Evolutionary conservation across 1,140 invertebrate species (phyloP), one percentile per base, ranked within the genome.

Genomic region (Oryctes rhinoceros): DNA sequence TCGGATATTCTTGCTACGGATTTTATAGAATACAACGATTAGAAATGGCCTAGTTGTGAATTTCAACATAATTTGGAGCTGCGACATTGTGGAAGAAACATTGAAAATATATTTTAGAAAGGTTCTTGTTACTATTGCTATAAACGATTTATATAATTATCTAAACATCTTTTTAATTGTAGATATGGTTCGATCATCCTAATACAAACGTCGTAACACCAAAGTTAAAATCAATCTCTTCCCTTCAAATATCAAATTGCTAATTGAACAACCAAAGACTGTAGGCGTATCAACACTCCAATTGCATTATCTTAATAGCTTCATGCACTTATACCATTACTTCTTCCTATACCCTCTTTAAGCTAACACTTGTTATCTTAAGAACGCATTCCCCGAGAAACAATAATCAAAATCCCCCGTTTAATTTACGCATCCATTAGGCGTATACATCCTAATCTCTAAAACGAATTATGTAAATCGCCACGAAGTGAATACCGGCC

Each of bases 381-480:
- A 71, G 37, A 44, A 71, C 18, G 11, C 24, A 71, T 30, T 71
- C 65, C 65, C 35, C 65, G 11, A 71, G 13, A 71, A 71, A 35
- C 6, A 35, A 71, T 24, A 71, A 71, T 71, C 65, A 37, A 71
- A 71, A 71, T 71, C 65, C 65, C 35, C 20, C 20, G 37, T 71
- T 71, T 71, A 71, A 71, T 71, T 71, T 71, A 71, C 65, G 24
- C 65, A 71, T 71, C 65, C 65, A 71, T 71, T 71, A 71, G 35
- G 20, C 65, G 65, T 71, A 9, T 35, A 24, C 20, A 15, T 11
- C 11, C 65, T 71, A 71, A 71, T 71, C 65, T 71, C 65, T 71
- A 71, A 71, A 71, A 59, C 24, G 65, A 71, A 71, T 71, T 71
- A 71, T 71, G 65, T 71, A 71, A 71, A 71, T 71, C 65, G 24